Evolutionary conservation across 2,888 invertebrate genomes (phyloP).

Genomic region (Tachina lurida): DNA sequence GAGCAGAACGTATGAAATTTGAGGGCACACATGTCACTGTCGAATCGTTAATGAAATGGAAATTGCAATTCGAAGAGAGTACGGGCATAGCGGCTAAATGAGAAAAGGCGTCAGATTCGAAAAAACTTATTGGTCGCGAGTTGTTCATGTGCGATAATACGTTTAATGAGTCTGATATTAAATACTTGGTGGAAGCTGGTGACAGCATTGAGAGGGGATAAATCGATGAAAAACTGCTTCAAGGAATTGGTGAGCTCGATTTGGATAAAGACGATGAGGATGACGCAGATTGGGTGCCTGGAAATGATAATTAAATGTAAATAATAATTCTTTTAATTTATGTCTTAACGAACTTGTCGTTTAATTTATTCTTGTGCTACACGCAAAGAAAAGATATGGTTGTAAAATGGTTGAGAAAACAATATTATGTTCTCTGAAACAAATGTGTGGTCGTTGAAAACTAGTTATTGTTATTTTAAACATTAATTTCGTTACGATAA

Average conservation of each 20-base stretch:
- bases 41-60: conserved; percentile 97
- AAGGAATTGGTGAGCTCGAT: conserved; percentile 93
- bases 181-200: conserved; percentile 94
- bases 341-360: conserved; percentile 28
- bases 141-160: conserved; percentile 96
- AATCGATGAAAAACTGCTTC: conserved; percentile 96
- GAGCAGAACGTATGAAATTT: conserved; percentile 96
- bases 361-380: conserved; percentile 38
- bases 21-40: conserved; percentile 98
- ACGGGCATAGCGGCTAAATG: conserved; percentile 89
- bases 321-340: conserved; percentile 9
- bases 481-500: too few species aligned
- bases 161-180: conserved; percentile 97
- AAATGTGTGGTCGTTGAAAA: too few species aligned
- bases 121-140: conserved; percentile 95
- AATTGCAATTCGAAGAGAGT: conserved; percentile 95
- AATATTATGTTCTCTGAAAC: too few species aligned
- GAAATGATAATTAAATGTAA: conserved; percentile 77
- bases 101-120: conserved; percentile 88
- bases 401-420: too few species aligned
- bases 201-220: conserved; percentile 86
- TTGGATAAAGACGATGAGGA: conserved; percentile 83
- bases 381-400: too few species aligned
- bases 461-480: too few species aligned
- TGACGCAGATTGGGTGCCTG: conserved; percentile 85